Evolutionary conservation across 2,113 vertebrate genomes (phyloP), one percentile per base, ranked within the genome.

Genomic region (Smithornis capensis): DNA sequence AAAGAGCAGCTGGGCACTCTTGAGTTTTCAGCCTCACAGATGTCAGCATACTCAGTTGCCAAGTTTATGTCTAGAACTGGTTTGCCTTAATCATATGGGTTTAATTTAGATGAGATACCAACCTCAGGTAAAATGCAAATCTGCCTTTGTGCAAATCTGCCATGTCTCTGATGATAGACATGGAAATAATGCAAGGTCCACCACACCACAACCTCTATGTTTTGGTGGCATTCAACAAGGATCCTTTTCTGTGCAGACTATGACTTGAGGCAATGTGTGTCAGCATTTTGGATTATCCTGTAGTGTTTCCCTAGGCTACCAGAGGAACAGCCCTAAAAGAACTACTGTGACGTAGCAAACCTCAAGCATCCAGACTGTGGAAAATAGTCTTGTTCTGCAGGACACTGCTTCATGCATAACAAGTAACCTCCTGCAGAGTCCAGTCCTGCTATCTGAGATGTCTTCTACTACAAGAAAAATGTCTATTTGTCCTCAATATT

Each of bases 301-400:
- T 3, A 2, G 14, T 37, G 6, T 78, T 31, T 60, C 37, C 9
- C 19, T 38, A 19, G 31, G 29, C 44, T 55, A 24, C 15, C 15
- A 57, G 50, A 55, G 42, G 23, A 81, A 44, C 4, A 53, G 17
- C 35, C 22, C 31, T 38, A 22, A 29, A 52, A 14, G 3, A 37
- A 45, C 23, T 9, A 24, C 14, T 1, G 0, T 24, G 45, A 45
- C 0, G 0, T 1, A 4, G 38, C 16, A 49, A 74, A 52, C 28
- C 19, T 62, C 31, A 45, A 29, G 28, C 28, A 70, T 4, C 7
- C 47, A 83, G 40, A 8, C 37, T 35, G 7, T 2, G 6, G 63
- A 13, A 71, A 57, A 27, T 16, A 33, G 6, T 5, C 21, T 27
- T 52, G 23, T 31, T 80, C 21, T 53, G 25, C 33, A 69, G 50